Conservation (phyloP, 2,113 vertebrate genomes). For the Sebastes schlegelii region DNA sequence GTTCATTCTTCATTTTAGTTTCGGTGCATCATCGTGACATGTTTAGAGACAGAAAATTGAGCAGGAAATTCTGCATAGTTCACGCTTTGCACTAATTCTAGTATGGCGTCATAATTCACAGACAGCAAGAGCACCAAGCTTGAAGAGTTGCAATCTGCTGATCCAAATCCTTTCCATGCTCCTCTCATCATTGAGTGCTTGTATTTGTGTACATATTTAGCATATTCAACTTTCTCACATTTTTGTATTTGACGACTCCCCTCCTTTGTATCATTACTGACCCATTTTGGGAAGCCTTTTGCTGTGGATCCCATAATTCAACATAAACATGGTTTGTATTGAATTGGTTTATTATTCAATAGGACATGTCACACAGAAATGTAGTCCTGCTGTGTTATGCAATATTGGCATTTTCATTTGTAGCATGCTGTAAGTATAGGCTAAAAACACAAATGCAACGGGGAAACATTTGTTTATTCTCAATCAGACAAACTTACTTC, state of each 20-base stretch:
- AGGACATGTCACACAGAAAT: conserved; percentile 3
- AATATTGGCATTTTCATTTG: no score
- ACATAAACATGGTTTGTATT: neutral
- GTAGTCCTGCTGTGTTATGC: neutral
- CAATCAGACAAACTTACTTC: no score
- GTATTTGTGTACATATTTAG: neutral
- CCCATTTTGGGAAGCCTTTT: neutral
- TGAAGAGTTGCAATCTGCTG: neutral
- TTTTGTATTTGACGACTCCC: neutral
- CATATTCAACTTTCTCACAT: neutral
- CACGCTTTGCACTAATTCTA: neutral
- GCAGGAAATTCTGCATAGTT: neutral
- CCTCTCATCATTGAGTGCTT: neutral
- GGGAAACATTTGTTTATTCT: no score
- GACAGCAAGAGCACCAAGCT: neutral
- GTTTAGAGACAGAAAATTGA: neutral
- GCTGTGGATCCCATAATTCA: neutral
- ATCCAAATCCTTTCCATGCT: neutral
- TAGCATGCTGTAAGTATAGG: no score
- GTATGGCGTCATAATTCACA: neutral
- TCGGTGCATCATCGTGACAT: neutral
- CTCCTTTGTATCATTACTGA: neutral
- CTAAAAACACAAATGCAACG: no score
- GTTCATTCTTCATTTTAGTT: neutral
- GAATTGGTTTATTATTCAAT: no score